Percentiles rank a stretch among this genome's conserved stretches.
phyloP scores from a whole-genome alignment of 2,888 invertebrate genomes.

The Drosophila flavopinicola region DNA sequence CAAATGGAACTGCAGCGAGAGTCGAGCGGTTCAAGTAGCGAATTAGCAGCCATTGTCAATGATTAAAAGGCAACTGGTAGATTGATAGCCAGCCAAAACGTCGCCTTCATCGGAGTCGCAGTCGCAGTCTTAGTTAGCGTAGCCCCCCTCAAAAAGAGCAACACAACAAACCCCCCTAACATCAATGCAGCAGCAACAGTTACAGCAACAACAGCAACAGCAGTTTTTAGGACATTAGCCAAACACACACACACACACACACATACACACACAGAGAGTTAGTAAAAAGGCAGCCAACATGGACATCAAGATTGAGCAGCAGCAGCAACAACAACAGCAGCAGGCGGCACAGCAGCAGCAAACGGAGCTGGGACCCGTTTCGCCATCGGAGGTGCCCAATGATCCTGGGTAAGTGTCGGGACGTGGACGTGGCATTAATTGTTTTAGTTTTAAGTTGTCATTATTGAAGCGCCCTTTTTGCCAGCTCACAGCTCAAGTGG shows the following conservation, averaged over 20 bases:
- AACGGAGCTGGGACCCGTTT: constrained; percentile 89
- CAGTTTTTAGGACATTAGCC: constrained; percentile 42
- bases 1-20: constrained; percentile 69
- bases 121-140: constrained; percentile 59
- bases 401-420: constrained; percentile 92
- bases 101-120: constrained; percentile 46
- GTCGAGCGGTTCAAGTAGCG: constrained; percentile 57
- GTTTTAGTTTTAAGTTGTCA: constrained; percentile 79
- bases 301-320: constrained; percentile 85
- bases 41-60: constrained; percentile 66
- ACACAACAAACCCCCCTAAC: too few relatives aligned
- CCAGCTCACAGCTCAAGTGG: constrained; percentile 8
- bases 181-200: constrained; percentile 49
- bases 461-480: constrained; percentile 59
- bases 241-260: constrained; percentile 28
- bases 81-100: constrained; percentile 40
- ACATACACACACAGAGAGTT: constrained; percentile 7
- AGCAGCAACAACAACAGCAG: constrained; percentile 76
- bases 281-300: constrained; percentile 53
- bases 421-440: constrained; percentile 73
- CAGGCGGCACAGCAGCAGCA: constrained; percentile 65
- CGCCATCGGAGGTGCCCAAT: constrained; percentile 96
- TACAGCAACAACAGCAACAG: constrained; percentile 31
- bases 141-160: too few relatives aligned
- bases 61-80: constrained; percentile 59